These are phyloP conservation scores for Tychaedon coryphoeus DNA, from an alignment of 2,113 vertebrate genomes.

Conservation along the genomic window DNA sequence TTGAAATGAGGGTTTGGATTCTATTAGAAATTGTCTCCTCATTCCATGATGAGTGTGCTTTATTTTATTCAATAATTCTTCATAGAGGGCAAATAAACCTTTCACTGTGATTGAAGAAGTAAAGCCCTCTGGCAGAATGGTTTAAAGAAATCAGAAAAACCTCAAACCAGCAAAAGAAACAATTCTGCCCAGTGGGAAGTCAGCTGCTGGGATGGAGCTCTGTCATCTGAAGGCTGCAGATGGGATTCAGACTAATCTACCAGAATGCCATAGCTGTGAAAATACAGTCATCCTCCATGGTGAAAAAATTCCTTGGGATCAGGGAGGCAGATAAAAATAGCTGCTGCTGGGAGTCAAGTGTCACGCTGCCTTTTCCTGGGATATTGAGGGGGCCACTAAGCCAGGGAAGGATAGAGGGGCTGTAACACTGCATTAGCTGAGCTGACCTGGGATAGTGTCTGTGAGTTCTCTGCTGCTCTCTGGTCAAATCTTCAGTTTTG, in stretches of 20 bases:
- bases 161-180: neutral
- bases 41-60: neutral
- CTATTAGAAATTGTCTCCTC: neutral
- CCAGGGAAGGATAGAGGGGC: neutral
- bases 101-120: neutral
- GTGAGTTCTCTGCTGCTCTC: neutral
- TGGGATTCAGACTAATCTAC: neutral
- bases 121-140: neutral
- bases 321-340: neutral
- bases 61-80: neutral
- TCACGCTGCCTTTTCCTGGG: neutral
- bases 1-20: neutral
- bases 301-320: neutral
- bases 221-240: neutral
- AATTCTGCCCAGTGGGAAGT: neutral
- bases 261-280: neutral
- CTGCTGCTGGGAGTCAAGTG: neutral
- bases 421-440: neutral
- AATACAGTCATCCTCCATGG: neutral
- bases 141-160: neutral
- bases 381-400: rapidly evolving
- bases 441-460: no score
- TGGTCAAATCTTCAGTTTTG: neutral
- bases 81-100: neutral
- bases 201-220: neutral